phyloP scores from a whole-genome alignment of 2,888 invertebrate genomes.

The Torymus texanus region DNA sequence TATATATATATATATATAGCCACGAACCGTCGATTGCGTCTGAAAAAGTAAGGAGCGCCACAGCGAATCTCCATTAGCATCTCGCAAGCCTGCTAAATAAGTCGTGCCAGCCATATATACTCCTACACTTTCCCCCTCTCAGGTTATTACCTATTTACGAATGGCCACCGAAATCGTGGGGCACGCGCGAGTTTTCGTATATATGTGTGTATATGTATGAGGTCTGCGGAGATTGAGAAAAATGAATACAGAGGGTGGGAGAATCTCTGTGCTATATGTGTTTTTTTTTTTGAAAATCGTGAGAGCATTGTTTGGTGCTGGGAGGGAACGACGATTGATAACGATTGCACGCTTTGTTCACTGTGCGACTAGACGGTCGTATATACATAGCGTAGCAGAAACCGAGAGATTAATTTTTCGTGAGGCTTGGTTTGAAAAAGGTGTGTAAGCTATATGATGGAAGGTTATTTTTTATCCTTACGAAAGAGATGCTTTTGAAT shows the following conservation, averaged over 20 bases:
- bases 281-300: slow-evolving; percentile 35
- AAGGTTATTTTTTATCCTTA: too few relatives aligned
- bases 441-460: too few relatives aligned
- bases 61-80: slow-evolving; percentile 47
- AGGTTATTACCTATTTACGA: slow-evolving; percentile 66
- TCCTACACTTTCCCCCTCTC: neutral
- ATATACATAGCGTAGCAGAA: too few relatives aligned
- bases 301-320: slow-evolving; percentile 4
- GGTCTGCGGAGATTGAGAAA: slow-evolving; percentile 55
- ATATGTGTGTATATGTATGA: slow-evolving; percentile 46
- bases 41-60: slow-evolving; percentile 25
- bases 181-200: slow-evolving; percentile 61
- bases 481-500: too few relatives aligned
- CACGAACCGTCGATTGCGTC: slow-evolving; percentile 6
- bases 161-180: slow-evolving; percentile 64
- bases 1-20: too few relatives aligned
- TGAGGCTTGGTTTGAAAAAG: too few relatives aligned
- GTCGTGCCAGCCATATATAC: slow-evolving; percentile 25
- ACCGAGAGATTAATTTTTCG: too few relatives aligned
- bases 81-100: slow-evolving; percentile 41
- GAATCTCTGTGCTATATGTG: neutral
- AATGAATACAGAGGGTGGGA: slow-evolving; percentile 53
- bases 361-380: too few relatives aligned
- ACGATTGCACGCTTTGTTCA: slow-evolving; percentile 20
- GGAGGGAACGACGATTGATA: slow-evolving; percentile 39